A percentile compares a stretch with the other conserved stretches of the same genome.
Evolutionary conservation across 2,888 invertebrate species (phyloP).

Genomic region (Erebia palarica): DNA sequence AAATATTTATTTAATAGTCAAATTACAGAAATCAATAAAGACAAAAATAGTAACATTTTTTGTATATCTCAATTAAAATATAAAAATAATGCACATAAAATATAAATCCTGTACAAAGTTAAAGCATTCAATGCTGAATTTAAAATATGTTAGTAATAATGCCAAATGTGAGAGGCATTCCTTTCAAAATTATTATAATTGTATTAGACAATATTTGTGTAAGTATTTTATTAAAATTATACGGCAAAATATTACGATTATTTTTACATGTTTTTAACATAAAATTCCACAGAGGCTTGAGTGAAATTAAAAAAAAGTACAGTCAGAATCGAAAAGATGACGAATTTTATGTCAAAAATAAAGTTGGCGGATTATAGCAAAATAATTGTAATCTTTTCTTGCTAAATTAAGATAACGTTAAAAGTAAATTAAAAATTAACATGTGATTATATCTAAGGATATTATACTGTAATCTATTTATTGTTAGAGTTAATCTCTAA

Average conservation of each 20-base stretch:
- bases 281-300: not conserved
- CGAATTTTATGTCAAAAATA: not conserved
- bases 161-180: conserved; percentile 26
- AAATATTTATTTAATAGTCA: not conserved
- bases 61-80: not conserved
- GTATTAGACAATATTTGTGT: conserved; percentile 71
- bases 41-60: not conserved
- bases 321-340: not conserved
- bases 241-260: conserved; percentile 10
- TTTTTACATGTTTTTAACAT: conserved; percentile 4
- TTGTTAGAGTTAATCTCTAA: conserved; percentile 40
- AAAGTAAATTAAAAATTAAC: conserved; percentile 10
- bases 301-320: no score
- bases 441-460: conserved; percentile 20
- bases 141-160: conserved; percentile 12
- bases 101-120: conserved; percentile 29
- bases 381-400: no score
- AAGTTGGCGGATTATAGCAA: no score
- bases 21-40: not conserved
- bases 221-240: conserved; percentile 49
- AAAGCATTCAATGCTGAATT: conserved; percentile 33
- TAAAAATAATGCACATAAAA: conserved; percentile 16
- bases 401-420: not conserved
- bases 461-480: conserved; percentile 38
- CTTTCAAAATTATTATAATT: conserved; percentile 22